Evolutionary conservation across 2,888 invertebrate species (phyloP), one percentile per base, ranked within the genome.

Genomic region (Tipula confusa): DNA sequence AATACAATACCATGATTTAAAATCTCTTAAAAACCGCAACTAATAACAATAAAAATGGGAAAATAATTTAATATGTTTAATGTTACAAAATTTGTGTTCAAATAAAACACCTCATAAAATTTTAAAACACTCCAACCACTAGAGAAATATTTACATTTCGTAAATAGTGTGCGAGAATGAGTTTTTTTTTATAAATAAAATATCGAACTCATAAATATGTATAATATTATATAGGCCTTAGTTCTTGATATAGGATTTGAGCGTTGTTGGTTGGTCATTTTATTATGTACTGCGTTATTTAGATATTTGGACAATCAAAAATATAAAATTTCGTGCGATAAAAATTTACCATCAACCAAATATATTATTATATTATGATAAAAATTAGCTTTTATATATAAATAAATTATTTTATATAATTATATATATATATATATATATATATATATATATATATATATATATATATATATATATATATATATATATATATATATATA

Each of bases 21-120:
- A 64, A 64, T 64, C 64, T 64, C 24, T 64, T 64, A 64, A 64
- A 9, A 24, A 64, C 64, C 18, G n/a, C n/a, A 64, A 24, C 18
- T 64, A 64, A 64, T 64, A n/a, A 43, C 15, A 43, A 18, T 15
- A 43, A 24, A 64, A 64, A 64, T 64, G 64, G 18, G 24, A 24
- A 64, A 64, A 64, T 64, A 24, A 64, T 64, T 64, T 9, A 64
- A 24, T 64, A 18, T 24, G 24, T 24, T 64, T n/a, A n/a, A n/a
- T n/a, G n/a, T n/a, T n/a, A n/a, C n/a, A n/a, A n/a, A n/a, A n/a
- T 24, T 64, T 18, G 64, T 64, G 64, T 24, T 64, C 64, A 64
- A 64, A 64, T 64, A 64, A 64, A 64, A 64, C 64, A 64, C 64
- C 64, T 64, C 64, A 64, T 64, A 64, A 64, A 64, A 64, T 64